Percentiles rank a stretch among this genome's conserved stretches.
These are phyloP conservation scores for Hepsetus odoe DNA, from an alignment of 2,113 vertebrate species.

Conservation along the genomic window DNA sequence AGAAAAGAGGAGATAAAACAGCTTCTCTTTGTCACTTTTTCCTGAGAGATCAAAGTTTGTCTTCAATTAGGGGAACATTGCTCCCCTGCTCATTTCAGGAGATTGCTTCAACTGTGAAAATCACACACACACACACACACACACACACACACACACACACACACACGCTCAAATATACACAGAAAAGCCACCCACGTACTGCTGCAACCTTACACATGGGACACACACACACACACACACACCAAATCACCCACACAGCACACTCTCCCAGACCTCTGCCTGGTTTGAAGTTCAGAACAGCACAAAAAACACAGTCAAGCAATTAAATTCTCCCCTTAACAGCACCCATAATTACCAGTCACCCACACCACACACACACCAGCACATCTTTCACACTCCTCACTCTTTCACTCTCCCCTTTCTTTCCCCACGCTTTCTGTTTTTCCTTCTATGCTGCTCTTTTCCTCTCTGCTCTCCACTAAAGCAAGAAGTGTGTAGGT, in stretches of 20 bases:
- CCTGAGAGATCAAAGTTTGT: neutral
- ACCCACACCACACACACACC: constrained; percentile 13
- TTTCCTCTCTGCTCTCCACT: neutral
- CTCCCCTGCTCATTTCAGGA: neutral
- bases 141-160: neutral
- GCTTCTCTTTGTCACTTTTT: neutral
- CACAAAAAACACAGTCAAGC: constrained; percentile 6
- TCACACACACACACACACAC: neutral
- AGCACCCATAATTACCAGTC: constrained; percentile 24
- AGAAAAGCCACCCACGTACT: neutral
- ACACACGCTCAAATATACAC: neutral
- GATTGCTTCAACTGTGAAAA: neutral
- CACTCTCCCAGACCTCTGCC: constrained; percentile 3
- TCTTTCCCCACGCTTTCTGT: neutral
- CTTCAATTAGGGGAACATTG: constrained; percentile 1
- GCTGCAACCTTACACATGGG: neutral
- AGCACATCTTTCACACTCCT: neutral
- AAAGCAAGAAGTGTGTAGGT: neutral
- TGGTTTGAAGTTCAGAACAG: constrained; percentile 7
- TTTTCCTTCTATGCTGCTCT: neutral
- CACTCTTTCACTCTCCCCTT: neutral
- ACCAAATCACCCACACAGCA: constrained; percentile 14
- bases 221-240: neutral
- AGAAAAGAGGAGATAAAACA: neutral
- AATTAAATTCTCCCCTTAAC: constrained; percentile 15